Evolutionary conservation across 2,888 invertebrate species (phyloP).

Genomic region (Eugnorisma glareosa): DNA sequence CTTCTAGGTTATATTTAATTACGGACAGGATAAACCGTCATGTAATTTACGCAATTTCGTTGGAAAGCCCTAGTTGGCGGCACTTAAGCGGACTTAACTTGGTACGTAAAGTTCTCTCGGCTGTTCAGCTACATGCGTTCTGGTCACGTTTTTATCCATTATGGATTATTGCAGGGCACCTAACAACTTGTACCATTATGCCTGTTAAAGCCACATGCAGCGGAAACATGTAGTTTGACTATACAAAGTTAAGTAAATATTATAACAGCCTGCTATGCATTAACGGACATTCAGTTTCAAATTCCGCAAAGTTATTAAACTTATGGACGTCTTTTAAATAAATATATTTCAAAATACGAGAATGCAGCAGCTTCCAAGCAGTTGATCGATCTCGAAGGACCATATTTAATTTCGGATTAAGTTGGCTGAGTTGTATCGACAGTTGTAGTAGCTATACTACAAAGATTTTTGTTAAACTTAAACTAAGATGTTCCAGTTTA

Average conservation of each 20-base stretch:
- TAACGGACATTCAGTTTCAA: constrained; percentile 7
- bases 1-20: constrained; percentile 24
- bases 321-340: background rate
- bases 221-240: constrained; percentile 46
- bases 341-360: background rate
- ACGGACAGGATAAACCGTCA: constrained; percentile 20
- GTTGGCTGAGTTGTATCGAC: background rate
- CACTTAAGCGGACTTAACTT: constrained; percentile 54
- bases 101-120: constrained; percentile 58
- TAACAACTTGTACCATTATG: constrained; percentile 65
- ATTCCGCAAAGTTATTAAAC: background rate
- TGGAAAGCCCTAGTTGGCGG: constrained; percentile 61
- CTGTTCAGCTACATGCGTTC: constrained; percentile 63
- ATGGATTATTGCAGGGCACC: constrained; percentile 64
- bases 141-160: constrained; percentile 69
- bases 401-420: background rate
- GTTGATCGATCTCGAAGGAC: background rate
- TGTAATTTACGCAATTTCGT: constrained; percentile 53
- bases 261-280: constrained; percentile 1
- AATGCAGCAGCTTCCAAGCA: background rate
- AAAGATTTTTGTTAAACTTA: background rate
- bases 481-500: background rate
- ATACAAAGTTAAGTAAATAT: constrained; percentile 39
- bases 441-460: background rate
- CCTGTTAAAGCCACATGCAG: constrained; percentile 55